phyloP scores from a whole-genome alignment of 2,797 vertebrate species.

The Podarcis lilfordi region DNA sequence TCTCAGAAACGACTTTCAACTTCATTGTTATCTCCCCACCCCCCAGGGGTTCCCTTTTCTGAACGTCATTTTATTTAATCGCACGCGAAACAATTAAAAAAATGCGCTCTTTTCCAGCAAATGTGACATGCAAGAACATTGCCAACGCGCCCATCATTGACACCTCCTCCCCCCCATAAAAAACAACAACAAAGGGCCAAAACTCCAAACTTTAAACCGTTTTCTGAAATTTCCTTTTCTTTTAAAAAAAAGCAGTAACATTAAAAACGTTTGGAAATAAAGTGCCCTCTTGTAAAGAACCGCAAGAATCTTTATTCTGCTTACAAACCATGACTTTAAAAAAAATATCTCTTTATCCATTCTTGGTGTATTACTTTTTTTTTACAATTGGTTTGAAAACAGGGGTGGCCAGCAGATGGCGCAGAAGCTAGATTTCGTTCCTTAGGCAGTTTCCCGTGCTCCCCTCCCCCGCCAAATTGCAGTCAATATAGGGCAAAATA shows the following conservation, averaged over 20 bases:
- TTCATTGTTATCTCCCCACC: slow-evolving; percentile 35
- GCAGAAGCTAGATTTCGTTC: not conserved
- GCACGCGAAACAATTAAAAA: slow-evolving; percentile 64
- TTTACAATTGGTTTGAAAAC: slow-evolving; percentile 25
- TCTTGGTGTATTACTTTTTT: slow-evolving; percentile 43
- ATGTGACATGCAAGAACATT: slow-evolving; percentile 67
- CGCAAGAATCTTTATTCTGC: slow-evolving; percentile 63
- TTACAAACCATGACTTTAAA: slow-evolving; percentile 38
- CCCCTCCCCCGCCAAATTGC: not conserved
- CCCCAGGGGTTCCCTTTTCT: slow-evolving; percentile 74
- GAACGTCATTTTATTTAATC: slow-evolving; percentile 78
- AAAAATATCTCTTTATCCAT: slow-evolving; percentile 53
- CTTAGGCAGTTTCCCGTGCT: not conserved
- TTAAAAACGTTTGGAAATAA: slow-evolving; percentile 52
- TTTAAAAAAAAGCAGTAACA: slow-evolving; percentile 49
- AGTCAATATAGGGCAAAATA: not conserved
- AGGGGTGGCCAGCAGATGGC: not conserved
- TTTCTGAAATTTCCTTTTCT: slow-evolving; percentile 63
- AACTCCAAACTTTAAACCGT: slow-evolving; percentile 58
- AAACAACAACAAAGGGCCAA: slow-evolving; percentile 63
- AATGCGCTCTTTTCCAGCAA: slow-evolving; percentile 77
- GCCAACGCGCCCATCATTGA: slow-evolving; percentile 65
- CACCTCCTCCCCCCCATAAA: slow-evolving; percentile 56
- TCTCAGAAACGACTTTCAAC: slow-evolving; percentile 77
- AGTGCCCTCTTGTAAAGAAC: slow-evolving; percentile 56